phyloP scores from a whole-genome alignment of 2,888 invertebrate species.

The Girardia tigrina region DNA sequence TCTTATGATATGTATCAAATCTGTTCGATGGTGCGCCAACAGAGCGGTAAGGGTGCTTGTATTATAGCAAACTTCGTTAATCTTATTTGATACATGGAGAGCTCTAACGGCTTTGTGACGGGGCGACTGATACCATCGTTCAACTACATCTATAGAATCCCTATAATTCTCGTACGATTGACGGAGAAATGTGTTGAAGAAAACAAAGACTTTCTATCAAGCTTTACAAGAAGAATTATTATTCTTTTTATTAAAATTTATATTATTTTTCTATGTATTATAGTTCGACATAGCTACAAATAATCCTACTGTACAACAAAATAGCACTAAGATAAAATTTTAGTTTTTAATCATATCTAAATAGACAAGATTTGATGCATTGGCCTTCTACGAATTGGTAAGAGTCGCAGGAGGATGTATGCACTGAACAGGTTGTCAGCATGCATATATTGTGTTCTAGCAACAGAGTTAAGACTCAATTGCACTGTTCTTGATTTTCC shows the following conservation, averaged over 20 bases:
- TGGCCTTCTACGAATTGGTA: neutral
- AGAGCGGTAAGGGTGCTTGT: too few relatives aligned
- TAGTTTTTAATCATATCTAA: neutral
- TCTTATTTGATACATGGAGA: too few relatives aligned
- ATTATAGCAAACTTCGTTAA: too few relatives aligned
- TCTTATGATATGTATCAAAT: too few relatives aligned
- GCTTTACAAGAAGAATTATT: too few relatives aligned
- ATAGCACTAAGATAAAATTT: neutral
- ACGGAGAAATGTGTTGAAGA: too few relatives aligned
- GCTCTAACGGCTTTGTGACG: too few relatives aligned
- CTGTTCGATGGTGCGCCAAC: too few relatives aligned
- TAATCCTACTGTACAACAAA: neutral
- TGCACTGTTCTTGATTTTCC: neutral
- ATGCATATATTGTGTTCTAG: neutral
- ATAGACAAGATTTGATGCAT: neutral
- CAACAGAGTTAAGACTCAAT: neutral
- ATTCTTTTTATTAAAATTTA: neutral
- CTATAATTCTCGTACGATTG: too few relatives aligned
- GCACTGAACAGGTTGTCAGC: conserved; percentile 8
- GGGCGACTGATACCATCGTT: too few relatives aligned
- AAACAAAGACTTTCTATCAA: too few relatives aligned
- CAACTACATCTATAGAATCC: too few relatives aligned
- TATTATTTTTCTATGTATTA: neutral
- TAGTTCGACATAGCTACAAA: neutral
- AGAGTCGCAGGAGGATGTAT: neutral